Conservation (phyloP, 35 echinoderm and acorn worm species). For the Anneissia japonica region DNA sequence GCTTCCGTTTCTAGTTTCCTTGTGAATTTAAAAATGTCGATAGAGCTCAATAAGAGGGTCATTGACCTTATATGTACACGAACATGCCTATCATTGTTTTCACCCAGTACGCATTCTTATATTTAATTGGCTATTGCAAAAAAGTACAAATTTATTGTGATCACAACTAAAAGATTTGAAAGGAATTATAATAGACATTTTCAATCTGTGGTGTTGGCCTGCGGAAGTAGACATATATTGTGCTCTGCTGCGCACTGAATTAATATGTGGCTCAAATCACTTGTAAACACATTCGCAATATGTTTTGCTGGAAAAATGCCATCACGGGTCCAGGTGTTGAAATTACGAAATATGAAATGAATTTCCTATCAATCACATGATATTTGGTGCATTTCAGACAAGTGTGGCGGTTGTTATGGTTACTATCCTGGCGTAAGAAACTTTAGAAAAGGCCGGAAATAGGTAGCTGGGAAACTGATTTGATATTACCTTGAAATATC, state of each 20-base stretch:
- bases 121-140: neutral
- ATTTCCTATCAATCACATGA: neutral
- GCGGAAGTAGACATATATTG: too few species aligned
- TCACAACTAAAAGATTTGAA: too few species aligned
- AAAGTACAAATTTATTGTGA: too few species aligned
- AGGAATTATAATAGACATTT: too few species aligned
- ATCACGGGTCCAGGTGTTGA: neutral
- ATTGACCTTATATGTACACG: neutral
- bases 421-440: neutral
- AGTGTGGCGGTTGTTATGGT: neutral
- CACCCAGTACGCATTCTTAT: neutral
- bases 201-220: too few species aligned
- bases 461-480: neutral
- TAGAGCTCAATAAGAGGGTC: neutral
- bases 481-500: too few species aligned
- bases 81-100: neutral
- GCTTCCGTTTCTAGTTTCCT: too few species aligned
- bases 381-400: neutral
- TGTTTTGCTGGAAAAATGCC: neutral
- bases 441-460: neutral
- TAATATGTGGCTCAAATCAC: too few species aligned
- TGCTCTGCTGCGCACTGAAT: too few species aligned
- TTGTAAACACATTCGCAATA: neutral
- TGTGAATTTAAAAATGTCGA: too few species aligned
- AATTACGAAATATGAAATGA: neutral